A percentile compares a stretch with the other conserved stretches of the same genome.
These are phyloP conservation scores for Rhinogobius similis DNA, from an alignment of 2,113 vertebrate species.

Conservation along the genomic window DNA sequence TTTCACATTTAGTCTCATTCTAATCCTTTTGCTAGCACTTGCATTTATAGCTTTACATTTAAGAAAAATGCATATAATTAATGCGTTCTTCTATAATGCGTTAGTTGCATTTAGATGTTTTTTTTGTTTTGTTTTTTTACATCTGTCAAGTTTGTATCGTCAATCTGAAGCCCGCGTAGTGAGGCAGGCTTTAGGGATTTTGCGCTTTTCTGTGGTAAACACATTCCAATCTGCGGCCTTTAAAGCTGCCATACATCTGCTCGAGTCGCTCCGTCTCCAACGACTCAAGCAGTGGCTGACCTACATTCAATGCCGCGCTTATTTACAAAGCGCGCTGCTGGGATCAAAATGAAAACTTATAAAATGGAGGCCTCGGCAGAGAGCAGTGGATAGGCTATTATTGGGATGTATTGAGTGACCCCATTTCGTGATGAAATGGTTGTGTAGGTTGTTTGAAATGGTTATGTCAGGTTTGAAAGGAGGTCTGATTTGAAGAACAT, in stretches of 20 bases:
- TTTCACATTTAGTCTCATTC: background rate
- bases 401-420: background rate
- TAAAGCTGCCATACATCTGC: constrained; percentile 60
- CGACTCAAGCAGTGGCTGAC: constrained; percentile 45
- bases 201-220: constrained; percentile 45
- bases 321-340: background rate
- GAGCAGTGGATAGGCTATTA: background rate
- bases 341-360: background rate
- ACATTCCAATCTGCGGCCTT: constrained; percentile 33
- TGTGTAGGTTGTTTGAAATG: background rate
- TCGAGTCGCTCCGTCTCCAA: background rate
- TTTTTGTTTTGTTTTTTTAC: background rate
- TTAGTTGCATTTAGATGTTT: no score
- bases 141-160: background rate
- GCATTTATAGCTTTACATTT: background rate
- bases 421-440: background rate
- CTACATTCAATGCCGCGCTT: constrained; percentile 42
- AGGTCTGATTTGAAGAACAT: no score
- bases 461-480: background rate
- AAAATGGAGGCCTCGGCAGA: background rate
- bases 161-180: background rate
- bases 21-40: background rate
- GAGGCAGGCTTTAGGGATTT: constrained; percentile 17
- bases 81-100: no score
- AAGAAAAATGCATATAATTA: no score